Base-by-base conservation (phyloP, 1,140 invertebrate species). In the Drosophila arawakana region DNA sequence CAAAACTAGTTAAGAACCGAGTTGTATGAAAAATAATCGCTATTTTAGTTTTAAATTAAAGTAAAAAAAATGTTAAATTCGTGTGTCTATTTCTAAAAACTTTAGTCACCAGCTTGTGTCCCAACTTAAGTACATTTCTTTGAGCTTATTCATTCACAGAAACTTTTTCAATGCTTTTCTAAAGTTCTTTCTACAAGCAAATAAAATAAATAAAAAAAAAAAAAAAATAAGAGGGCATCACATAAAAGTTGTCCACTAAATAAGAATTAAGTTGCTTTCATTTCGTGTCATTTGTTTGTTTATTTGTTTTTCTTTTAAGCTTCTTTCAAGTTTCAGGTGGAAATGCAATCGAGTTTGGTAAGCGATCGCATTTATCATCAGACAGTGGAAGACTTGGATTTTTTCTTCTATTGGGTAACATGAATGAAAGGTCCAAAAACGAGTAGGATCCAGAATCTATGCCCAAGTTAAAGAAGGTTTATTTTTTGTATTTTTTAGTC, bases 261-360 rank as follows among this genome's bases (percentile, higher is more conserved):
- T 88, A 80, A 88, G 84, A 81, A 88, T 88, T 84, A 88, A 78
- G 70, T 70, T 47, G 50, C 34, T 50, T 63, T 62, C 37, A 49
- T 59, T 73, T 67, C 35, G 15, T 35, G 18, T 54, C 69, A 54
- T 60, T 69, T 73, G 65, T 61, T 55, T 71, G 50, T 34, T 66
- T 66, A 43, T 66, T 66, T 58, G 61, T 57, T 54, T 61, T 35
- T 41, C 10, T 30, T 30, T 30, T 30, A 30, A 30, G 25, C 25
- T 30, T 30, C 25, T 30, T 30, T 52, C 39, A 54, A 35, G 35
- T 44, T 13, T 30, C 1, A 18, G 35, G 30, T 54, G 57, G 61
- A 67, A 61, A 73, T 69, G 67, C 66, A 57, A 59, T 62, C 52
- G 13, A 15, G 41, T 59, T 35, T 58, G 52, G 15, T 69, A 73